Evolutionary conservation across 2,888 invertebrate genomes (phyloP), one percentile per base, ranked within the genome.

Genomic region (Leptinotarsa haldemani): DNA sequence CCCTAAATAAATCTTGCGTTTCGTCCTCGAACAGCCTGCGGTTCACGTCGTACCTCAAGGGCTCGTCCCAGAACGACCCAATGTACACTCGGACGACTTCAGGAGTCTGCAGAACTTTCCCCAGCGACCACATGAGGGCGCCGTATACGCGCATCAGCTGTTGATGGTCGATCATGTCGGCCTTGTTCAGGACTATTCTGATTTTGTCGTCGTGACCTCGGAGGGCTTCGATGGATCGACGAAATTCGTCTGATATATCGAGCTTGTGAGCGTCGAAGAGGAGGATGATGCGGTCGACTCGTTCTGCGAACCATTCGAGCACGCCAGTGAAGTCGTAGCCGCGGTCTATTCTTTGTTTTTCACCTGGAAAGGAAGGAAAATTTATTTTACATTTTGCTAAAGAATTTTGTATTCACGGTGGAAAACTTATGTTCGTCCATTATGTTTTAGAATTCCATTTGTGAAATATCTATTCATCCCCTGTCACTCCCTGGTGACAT

Each of bases 1-100:
- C n/a, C n/a, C n/a, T n/a, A n/a, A n/a, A n/a, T n/a, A n/a, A n/a
- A n/a, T n/a, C n/a, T n/a, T n/a, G n/a, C n/a, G n/a, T n/a, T n/a
- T n/a, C n/a, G n/a, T n/a, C n/a, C n/a, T n/a, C n/a, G n/a, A n/a
- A n/a, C n/a, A n/a, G n/a, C n/a, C n/a, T n/a, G n/a, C n/a, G n/a
- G 87, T 99, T 99, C 73, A 94, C 93, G 88, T 98, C 98, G 86
- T 94, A 97, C 80, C 97, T 92, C 50, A 99, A 89, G 0, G 98
- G 98, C 83, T 98, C 94, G 88, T 99, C 98, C 99, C 99, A 99
- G 89, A 99, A 99, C 4, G 98, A 97, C 20, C 99, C 99, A 81
- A 99, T 98, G 86, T 98, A 99, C 2, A 99, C 99, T 71, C 99
- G 90, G 0, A 98, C 97, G n/a, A 99, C 99, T 90, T 99, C 99